These are phyloP conservation scores for Panthera uncia DNA, from an alignment of 2,113 vertebrate species.

Conservation along the genomic window DNA sequence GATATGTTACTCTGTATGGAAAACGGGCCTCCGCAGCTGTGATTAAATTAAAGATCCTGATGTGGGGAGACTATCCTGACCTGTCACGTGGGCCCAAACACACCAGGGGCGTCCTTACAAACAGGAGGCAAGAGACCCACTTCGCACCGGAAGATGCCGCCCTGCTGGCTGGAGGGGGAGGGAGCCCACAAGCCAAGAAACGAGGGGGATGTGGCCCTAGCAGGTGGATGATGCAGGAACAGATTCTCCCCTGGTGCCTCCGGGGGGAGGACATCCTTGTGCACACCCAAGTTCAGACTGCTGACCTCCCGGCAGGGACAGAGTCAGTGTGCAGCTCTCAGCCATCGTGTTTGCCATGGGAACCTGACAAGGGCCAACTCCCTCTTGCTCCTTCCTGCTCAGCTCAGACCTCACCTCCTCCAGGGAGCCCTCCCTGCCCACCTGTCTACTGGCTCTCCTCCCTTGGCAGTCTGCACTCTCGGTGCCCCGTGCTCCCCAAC, in stretches of 20 bases:
- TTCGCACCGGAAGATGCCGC: neutral
- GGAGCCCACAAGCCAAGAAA: neutral
- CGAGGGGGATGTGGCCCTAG: neutral
- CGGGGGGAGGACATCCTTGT: fast-evolving
- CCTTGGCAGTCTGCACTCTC: neutral
- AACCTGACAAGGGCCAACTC: neutral
- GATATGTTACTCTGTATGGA: neutral
- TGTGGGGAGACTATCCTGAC: neutral
- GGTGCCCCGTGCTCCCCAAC: too few species aligned
- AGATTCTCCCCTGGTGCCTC: neutral
- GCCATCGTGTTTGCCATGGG: fast-evolving
- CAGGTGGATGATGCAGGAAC: fast-evolving
- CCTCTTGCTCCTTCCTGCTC: neutral
- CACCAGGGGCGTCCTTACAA: neutral
- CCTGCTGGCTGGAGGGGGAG: neutral
- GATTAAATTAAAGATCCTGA: neutral
- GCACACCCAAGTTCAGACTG: neutral
- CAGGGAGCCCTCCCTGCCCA: neutral
- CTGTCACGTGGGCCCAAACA: too few species aligned
- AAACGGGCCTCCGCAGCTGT: neutral
- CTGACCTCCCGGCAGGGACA: fast-evolving
- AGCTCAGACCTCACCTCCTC: neutral
- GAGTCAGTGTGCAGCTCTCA: too few species aligned
- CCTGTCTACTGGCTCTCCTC: neutral
- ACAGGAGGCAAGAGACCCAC: fast-evolving